Percentiles rank a stretch among this genome's conserved stretches.
phyloP scores from a whole-genome alignment of 2,888 invertebrate species.

The Phyllotreta cruciferae region DNA sequence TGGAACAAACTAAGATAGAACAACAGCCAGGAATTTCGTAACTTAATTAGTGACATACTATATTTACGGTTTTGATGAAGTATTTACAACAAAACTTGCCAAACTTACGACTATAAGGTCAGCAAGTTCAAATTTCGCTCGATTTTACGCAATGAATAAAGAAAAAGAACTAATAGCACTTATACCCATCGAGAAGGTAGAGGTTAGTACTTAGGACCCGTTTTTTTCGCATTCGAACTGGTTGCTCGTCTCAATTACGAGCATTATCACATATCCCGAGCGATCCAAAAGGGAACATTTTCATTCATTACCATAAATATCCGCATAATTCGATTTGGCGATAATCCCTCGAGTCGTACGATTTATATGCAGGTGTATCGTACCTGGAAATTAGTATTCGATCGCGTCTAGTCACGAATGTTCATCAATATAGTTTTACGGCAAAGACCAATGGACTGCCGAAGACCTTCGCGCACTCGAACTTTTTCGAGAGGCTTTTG shows the following conservation, averaged over 20 bases:
- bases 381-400: constrained; percentile 25
- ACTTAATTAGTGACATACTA: too few species aligned
- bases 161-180: too few species aligned
- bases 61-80: too few species aligned
- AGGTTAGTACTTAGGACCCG: too few species aligned
- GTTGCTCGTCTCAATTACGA: not conserved
- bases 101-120: too few species aligned
- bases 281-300: constrained; percentile 10
- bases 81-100: too few species aligned
- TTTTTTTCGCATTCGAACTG: not conserved
- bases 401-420: constrained; percentile 26
- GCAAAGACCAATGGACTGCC: constrained; percentile 32
- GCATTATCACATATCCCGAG: not conserved
- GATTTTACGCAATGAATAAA: too few species aligned
- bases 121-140: too few species aligned
- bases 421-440: constrained; percentile 30
- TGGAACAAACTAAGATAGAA: too few species aligned
- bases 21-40: too few species aligned
- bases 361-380: constrained; percentile 26
- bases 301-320: constrained; percentile 22
- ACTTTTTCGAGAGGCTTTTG: constrained; percentile 21
- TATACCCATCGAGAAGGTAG: too few species aligned
- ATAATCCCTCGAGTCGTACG: constrained; percentile 18
- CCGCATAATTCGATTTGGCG: constrained; percentile 12
- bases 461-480: constrained; percentile 27